phyloP scores from a whole-genome alignment of 1,140 invertebrate genomes.

The Drosophila nigromelanica region DNA sequence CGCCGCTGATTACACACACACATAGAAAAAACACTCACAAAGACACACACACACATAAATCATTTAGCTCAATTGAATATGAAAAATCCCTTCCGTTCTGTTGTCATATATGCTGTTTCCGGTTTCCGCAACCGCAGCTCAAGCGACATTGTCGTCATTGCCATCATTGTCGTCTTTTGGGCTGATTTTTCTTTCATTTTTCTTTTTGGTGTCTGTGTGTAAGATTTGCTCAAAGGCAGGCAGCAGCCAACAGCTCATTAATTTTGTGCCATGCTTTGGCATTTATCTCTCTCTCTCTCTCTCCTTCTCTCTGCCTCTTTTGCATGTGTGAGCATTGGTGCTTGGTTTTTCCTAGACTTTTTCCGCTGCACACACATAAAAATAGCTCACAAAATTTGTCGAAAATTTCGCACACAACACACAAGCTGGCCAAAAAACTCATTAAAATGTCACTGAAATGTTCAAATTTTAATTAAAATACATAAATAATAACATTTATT shows the following conservation, averaged over 20 bases:
- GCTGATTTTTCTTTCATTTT: conserved; percentile 49
- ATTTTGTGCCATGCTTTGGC: conserved; percentile 55
- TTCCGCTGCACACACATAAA: conserved; percentile 51
- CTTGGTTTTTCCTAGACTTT: conserved; percentile 46
- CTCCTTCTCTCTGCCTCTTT: neutral
- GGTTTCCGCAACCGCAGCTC: conserved; percentile 76
- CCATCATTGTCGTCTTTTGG: conserved; percentile 36
- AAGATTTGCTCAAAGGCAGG: conserved; percentile 60
- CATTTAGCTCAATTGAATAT: conserved; percentile 81
- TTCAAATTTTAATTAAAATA: conserved; percentile 78
- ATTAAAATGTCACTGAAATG: conserved; percentile 79
- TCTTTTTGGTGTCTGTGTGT: conserved; percentile 27
- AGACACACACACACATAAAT: conserved; percentile 54
- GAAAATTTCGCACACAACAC: conserved; percentile 41
- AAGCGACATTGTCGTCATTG: conserved; percentile 40
- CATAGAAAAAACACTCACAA: neutral
- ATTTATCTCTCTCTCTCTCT: conserved; percentile 8
- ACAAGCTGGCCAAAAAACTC: conserved; percentile 48
- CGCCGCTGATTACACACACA: conserved; percentile 56
- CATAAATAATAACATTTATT: conserved; percentile 72
- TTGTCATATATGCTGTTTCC: conserved; percentile 83
- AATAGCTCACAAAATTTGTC: conserved; percentile 57
- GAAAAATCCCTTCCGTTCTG: conserved; percentile 81
- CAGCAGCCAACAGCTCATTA: conserved; percentile 72
- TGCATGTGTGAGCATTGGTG: conserved; percentile 44